Evolutionary conservation across 2,113 vertebrate genomes (phyloP), one percentile per base, ranked within the genome.

Genomic region (Anarrhichthys ocellatus): DNA sequence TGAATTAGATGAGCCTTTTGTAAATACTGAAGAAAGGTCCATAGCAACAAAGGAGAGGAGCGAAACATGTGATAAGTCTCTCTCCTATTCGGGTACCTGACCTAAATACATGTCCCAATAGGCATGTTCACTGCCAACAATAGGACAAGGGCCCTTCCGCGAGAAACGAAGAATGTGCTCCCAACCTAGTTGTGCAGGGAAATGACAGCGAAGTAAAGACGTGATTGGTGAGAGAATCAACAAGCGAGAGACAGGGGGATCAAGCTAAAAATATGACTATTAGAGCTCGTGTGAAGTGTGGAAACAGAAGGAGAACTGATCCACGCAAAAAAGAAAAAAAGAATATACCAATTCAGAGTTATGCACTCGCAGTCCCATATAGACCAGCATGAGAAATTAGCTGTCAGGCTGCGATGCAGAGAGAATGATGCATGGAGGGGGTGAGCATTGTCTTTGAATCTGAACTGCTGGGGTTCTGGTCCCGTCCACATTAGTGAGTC

Each of bases 341-440:
- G 56, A 64, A 56, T 65, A 69, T 20, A 79, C 73, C 34, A 48
- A 78, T 78, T 70, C 22, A 81, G 83, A 91, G 87, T 63, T 84
- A 87, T 86, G 76, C 29, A n/a, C 78, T 85, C 24, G n/a, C 15
- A 10, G 69, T 70, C 64, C 78, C 67, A 52, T 59, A 68, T 68
- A 87, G 82, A 89, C 42, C 77, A 79, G 77, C 75, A 87, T 91
- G 87, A 91, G 84, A 76, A 87, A 91, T 91, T 72, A 83, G 79
- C 86, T 90, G 89, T 88, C 90, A 90, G 62, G 63, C 46, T 59
- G 64, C 77, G 62, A 70, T 78, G 69, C 56, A 81, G 84, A 88
- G 77, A 83, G 73, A 85, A 82, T 78, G 87, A 90, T 85, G 66
- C 77, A 83, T 76, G 66, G 29, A 48, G 44, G 44, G 72, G 29